phyloP scores from a whole-genome alignment of 1,140 invertebrate genomes.

The Drosophila oshimai region DNA sequence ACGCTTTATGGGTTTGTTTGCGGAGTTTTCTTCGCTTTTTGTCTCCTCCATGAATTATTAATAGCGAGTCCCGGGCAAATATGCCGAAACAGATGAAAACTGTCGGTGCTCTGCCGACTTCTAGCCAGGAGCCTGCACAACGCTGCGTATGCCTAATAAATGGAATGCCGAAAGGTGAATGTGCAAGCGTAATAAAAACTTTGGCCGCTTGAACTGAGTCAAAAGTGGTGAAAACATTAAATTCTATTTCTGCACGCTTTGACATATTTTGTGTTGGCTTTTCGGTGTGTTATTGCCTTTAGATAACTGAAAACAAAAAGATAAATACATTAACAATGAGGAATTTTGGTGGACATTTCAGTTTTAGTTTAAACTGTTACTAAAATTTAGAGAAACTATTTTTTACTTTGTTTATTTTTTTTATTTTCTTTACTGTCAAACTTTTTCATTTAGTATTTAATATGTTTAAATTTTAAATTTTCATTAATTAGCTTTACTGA shows the following conservation, averaged over 20 bases:
- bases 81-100: neutral
- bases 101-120: neutral
- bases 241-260: neutral
- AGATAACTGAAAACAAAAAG: neutral
- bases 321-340: no score
- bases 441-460: no score
- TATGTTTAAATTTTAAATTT: no score
- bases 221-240: neutral
- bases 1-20: constrained; percentile 12
- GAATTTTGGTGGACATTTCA: no score
- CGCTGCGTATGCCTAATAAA: constrained; percentile 19
- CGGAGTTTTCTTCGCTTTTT: neutral
- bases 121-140: neutral
- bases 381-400: no score
- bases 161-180: neutral
- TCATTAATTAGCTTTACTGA: no score
- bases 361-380: no score
- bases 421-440: no score
- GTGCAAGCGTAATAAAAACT: neutral
- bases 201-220: neutral
- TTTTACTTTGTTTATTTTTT: no score
- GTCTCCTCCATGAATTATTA: constrained; percentile 34
- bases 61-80: neutral
- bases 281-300: neutral
- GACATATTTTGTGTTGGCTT: neutral